These are phyloP conservation scores for Mallotus villosus DNA, from an alignment of 2,797 vertebrate genomes.

Conservation along the genomic window DNA sequence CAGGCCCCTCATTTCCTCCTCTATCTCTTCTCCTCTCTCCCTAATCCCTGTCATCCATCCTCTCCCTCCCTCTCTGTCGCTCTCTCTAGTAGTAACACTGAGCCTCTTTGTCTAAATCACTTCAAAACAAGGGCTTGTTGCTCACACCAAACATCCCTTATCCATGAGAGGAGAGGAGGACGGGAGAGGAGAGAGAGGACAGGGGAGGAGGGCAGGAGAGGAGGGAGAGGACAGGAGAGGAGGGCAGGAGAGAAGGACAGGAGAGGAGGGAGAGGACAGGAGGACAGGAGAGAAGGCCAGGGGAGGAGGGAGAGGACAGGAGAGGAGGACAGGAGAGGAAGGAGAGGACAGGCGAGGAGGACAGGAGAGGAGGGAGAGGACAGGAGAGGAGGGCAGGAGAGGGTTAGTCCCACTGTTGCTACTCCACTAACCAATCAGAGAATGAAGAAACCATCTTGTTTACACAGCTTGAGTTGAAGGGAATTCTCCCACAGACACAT, in stretches of 20 bases:
- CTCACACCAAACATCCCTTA: not conserved
- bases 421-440: not conserved
- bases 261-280: not conserved
- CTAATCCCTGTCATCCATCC: not conserved
- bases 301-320: no score
- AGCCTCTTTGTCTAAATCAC: not conserved
- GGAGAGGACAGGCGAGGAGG: no score
- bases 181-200: not conserved
- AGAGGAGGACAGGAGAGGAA: not conserved
- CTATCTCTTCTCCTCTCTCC: not conserved
- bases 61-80: not conserved
- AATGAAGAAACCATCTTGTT: not conserved
- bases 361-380: no score
- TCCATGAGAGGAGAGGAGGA: not conserved
- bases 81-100: not conserved
- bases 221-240: no score
- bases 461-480: conserved; percentile 14
- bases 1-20: conserved; percentile 11
- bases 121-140: conserved; percentile 5
- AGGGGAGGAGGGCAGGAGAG: no score
- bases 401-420: not conserved
- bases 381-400: not conserved
- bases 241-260: not conserved
- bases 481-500: not conserved
- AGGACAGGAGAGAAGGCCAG: no score